phyloP scores from a whole-genome alignment of 2,113 vertebrate species.

The Agapornis roseicollis region DNA sequence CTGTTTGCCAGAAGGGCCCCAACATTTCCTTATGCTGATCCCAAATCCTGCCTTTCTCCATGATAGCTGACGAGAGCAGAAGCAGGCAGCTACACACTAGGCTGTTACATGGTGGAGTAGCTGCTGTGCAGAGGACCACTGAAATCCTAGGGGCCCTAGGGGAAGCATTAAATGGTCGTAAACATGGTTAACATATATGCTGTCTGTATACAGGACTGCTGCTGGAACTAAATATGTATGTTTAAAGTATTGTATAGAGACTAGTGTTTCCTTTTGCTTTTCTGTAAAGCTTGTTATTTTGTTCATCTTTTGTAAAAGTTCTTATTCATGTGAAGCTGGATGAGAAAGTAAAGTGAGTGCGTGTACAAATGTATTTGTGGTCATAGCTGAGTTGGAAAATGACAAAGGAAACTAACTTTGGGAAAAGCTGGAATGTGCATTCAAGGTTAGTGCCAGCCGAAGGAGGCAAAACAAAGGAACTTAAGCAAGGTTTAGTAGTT shows the following conservation, averaged over 20 bases:
- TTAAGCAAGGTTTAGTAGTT: not conserved
- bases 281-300: slow-evolving; percentile 50
- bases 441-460: not conserved
- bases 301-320: slow-evolving; percentile 42
- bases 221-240: not conserved
- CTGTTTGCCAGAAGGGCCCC: not conserved
- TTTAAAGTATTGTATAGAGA: not conserved
- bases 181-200: not conserved
- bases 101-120: not conserved
- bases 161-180: not conserved
- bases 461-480: not conserved
- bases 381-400: not conserved
- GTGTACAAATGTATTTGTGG: not conserved
- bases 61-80: not conserved
- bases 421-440: slow-evolving; percentile 38
- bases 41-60: not conserved
- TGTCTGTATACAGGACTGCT: slow-evolving; percentile 34
- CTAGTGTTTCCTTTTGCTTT: slow-evolving; percentile 11
- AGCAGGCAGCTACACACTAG: not conserved
- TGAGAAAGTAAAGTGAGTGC: slow-evolving; percentile 12
- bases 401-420: not conserved
- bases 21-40: not conserved
- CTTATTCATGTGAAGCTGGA: not conserved
- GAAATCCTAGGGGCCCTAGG: not conserved
- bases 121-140: not conserved